These are phyloP conservation scores for Echiichthys vipera DNA, from an alignment of 2,797 vertebrate genomes.

Conservation along the genomic window DNA sequence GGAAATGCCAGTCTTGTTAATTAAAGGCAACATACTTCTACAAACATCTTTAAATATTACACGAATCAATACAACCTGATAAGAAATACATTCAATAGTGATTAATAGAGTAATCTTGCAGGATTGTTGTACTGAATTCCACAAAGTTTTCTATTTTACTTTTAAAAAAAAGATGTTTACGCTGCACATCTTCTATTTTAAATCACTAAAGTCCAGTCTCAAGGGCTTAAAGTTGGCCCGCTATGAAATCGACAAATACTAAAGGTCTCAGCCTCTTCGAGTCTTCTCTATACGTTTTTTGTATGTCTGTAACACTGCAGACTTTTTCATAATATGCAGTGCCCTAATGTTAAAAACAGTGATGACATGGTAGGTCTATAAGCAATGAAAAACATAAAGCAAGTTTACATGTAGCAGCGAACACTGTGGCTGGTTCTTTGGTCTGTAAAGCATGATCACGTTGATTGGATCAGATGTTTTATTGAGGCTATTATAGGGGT, in stretches of 20 bases:
- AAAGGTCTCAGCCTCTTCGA: neutral
- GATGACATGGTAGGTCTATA: neutral
- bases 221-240: neutral
- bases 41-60: neutral
- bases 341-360: neutral
- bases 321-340: neutral
- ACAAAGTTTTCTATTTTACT: neutral
- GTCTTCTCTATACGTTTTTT: neutral
- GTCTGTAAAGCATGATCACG: neutral
- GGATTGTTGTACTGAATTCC: neutral
- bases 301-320: neutral
- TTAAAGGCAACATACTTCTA: neutral
- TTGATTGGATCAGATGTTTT: too few relatives aligned
- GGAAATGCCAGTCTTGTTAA: neutral
- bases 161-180: rapidly evolving
- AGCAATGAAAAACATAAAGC: neutral
- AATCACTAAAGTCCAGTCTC: neutral
- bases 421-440: neutral
- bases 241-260: neutral
- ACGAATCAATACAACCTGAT: neutral
- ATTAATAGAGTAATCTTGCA: neutral
- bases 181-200: neutral
- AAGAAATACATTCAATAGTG: neutral
- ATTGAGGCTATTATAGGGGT: too few relatives aligned
- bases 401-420: neutral